Evolutionary conservation across 2,888 invertebrate species (phyloP), one percentile per base, ranked within the genome.

Genomic region (Xylophagus ater): DNA sequence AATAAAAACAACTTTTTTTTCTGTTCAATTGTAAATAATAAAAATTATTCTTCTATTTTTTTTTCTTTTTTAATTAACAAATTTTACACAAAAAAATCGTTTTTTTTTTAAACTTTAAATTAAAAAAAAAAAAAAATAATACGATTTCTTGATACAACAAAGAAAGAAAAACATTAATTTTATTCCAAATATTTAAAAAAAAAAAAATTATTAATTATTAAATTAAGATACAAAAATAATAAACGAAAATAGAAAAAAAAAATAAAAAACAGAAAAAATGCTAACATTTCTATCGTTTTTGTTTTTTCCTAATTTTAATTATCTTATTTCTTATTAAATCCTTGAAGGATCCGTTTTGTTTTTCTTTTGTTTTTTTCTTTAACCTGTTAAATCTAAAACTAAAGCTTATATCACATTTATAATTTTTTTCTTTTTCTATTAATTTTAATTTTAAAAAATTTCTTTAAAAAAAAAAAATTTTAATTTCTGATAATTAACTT

Each of bases 111-210:
- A n/a, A n/a, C n/a, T n/a, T n/a, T n/a, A n/a, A n/a, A n/a, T n/a
- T n/a, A n/a, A n/a, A n/a, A n/a, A n/a, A n/a, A n/a, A n/a, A n/a
- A n/a, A n/a, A n/a, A n/a, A n/a, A n/a, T n/a, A n/a, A n/a, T n/a
- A n/a, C n/a, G n/a, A n/a, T n/a, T n/a, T n/a, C n/a, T n/a, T n/a
- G n/a, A n/a, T n/a, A n/a, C n/a, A n/a, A n/a, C n/a, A n/a, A n/a
- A n/a, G n/a, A n/a, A n/a, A n/a, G n/a, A n/a, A n/a, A n/a, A n/a
- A n/a, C n/a, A n/a, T n/a, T 37, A 15, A 37, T 37, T 37, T 37
- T 37, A 37, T 37, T 37, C 37, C 37, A 37, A 37, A 37, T 37
- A 37, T 37, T 37, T 23, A 24, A 18, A n/a, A 23, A 23, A 26
- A 26, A 26, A 13, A n/a, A 13, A 6, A 26, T n/a, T 13, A 13